These are phyloP conservation scores for Thaumatotibia leucotreta DNA, from an alignment of 1,140 invertebrate species.

Conservation along the genomic window DNA sequence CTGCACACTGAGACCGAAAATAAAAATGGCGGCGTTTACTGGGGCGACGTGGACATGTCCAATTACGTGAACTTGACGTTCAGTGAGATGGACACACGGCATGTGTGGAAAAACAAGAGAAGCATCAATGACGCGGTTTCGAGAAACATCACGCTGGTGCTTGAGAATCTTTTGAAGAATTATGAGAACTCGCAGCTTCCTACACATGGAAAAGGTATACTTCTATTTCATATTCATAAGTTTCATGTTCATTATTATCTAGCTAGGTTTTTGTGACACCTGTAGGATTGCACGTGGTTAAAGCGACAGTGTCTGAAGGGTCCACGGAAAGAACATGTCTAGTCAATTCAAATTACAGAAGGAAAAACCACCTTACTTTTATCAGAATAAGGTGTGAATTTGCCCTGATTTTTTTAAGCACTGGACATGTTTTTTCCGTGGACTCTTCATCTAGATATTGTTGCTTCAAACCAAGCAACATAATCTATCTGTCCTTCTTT, in stretches of 20 bases:
- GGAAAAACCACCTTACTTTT: too few species aligned
- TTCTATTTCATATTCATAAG: not conserved
- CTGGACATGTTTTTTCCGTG: too few species aligned
- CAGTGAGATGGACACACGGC: slow-evolving; percentile 30
- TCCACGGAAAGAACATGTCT: too few species aligned
- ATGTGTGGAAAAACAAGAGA: slow-evolving; percentile 65
- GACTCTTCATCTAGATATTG: too few species aligned
- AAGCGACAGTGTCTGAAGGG: too few species aligned
- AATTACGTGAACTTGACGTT: slow-evolving; percentile 50
- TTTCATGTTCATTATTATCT: not conserved
- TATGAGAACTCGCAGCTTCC: slow-evolving; percentile 94
- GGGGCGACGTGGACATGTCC: slow-evolving; percentile 45
- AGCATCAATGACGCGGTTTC: slow-evolving; percentile 84
- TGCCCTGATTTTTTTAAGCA: too few species aligned
- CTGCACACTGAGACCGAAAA: slow-evolving; percentile 44
- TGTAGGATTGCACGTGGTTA: too few species aligned
- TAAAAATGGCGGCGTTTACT: slow-evolving; percentile 32
- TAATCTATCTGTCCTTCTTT: too few species aligned
- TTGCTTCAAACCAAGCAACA: too few species aligned
- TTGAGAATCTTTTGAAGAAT: slow-evolving; percentile 91
- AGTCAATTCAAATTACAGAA: too few species aligned
- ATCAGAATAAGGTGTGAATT: too few species aligned
- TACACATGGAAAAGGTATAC: slow-evolving; percentile 86
- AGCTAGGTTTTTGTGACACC: too few species aligned
- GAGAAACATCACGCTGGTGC: slow-evolving; percentile 87